Evolutionary conservation across 2,113 vertebrate genomes (phyloP), one percentile per base, ranked within the genome.

Genomic region (Leuciscus idus): DNA sequence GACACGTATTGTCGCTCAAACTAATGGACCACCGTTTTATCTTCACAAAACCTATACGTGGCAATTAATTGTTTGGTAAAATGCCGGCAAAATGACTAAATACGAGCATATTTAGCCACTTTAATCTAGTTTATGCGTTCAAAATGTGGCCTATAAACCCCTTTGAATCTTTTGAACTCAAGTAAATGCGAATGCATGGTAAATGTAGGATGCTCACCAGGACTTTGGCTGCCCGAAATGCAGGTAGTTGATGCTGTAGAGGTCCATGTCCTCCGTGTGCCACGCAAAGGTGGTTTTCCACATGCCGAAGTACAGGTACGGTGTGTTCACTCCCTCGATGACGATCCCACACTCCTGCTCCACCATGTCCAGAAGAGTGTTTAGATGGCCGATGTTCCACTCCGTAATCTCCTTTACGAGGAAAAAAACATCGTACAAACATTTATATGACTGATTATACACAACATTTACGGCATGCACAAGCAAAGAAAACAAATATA

Each of bases 181-280:
- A 11, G 33, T 36, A 70, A 36, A 70, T 19, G 15, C 8, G 4
- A 33, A 33, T 19, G 10, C 19, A 21, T 21, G 0, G 17, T 39
- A 21, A 72, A 5, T 12, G 21, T 74, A 19, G n/a, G 92, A 72
- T 6, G 36, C 97, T 95, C 3, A 99, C 98, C 98, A 99, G 84
- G 98, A 99, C 91, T 99, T 99, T 48, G 98, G 93, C 92, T 99
- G 96, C 84, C 98, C 98, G 10, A 99, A 99, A 93, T 99, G 98
- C 89, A 99, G 93, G 92, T 99, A 99, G 93, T 99, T 99, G 93
- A 99, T 97, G 88, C 98, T 99, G 94, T 99, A 99, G 59, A 99
- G 97, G 93, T 99, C 98, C 98, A 99, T 99, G 94, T 99, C 98
- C 90, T 99, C 98, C 0, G 98, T 99, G 86, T 99, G 98, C 98